Base-by-base conservation (phyloP, 2,797 vertebrate genomes). In the Acanthiza pusilla region DNA sequence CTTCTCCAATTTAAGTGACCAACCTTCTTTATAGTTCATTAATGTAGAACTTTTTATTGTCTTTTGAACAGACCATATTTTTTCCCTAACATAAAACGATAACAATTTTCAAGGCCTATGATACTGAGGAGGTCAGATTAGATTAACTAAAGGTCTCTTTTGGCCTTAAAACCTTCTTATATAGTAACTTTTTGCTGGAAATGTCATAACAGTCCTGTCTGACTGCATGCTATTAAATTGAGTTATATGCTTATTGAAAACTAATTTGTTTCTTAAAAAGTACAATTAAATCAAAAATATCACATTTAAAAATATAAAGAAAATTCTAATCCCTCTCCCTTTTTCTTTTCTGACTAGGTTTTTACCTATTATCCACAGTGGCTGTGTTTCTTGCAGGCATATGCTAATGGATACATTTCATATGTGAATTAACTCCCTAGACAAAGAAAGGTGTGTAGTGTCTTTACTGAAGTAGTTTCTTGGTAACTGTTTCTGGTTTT, bases 11-110 rank as follows among this genome's bases (percentile, higher is more conserved):
- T 94, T 51, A 61, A 66, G 48, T 78, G 25, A 68, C 36, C 48
- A 38, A 55, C 45, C 55, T 93, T 73, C 40, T 85, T 87, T 15
- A 29, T 60, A 85, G 61, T 88, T 94, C 83, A 53, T 79, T 88
- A 88, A 58, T 27, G 27, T 23, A 70, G 51, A 73, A 75, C 42
- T 40, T 91, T 89, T 76, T 66, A 84, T 63, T 94, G 30, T 76
- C 43, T 88, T 84, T 75, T 85, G 38, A 93, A 87, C 40, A 48
- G 55, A 76, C 10, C 14, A 26, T 38, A 47, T 42, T 76, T 91
- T 82, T 90, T 13, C 45, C 40, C 42, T 92, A 55, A 89, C 60
- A 60, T 62, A 84, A 88, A 90, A 73, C 0, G 0, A 29, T 70
- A 91, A 88, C 53, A 92, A 84, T 79, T 90, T 88, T 84, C 38